A percentile compares a stretch with the other conserved stretches of the same genome.
These are phyloP conservation scores for mouse (Mus musculus) DNA, from an alignment of 2,113 vertebrate genomes.

Conservation along the genomic window DNA sequence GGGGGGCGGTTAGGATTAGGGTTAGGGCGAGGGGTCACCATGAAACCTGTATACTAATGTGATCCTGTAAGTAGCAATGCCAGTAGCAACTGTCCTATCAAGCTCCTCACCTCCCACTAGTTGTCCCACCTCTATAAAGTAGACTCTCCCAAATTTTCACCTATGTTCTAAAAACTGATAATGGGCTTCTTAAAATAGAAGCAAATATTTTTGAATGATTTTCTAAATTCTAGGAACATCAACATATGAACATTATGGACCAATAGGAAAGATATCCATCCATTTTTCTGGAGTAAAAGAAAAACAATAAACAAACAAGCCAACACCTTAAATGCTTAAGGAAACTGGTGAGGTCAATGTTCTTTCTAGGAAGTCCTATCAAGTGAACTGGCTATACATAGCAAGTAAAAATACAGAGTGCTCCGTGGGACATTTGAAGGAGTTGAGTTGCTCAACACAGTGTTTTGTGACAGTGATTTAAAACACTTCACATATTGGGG, in stretches of 20 bases:
- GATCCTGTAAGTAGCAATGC: not conserved
- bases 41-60: not conserved
- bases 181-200: conserved; percentile 36
- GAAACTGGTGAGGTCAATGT: not conserved
- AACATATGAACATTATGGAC: not conserved
- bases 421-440: not conserved
- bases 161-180: conserved; percentile 8
- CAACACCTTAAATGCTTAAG: not conserved
- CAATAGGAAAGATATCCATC: not conserved
- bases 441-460: not conserved
- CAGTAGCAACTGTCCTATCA: not conserved
- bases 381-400: not conserved
- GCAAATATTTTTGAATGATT: conserved; percentile 40
- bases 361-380: not conserved
- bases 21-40: not conserved
- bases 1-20: no score
- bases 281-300: not conserved
- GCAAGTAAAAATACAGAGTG: conserved; percentile 18
- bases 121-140: not conserved
- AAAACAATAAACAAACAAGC: not conserved
- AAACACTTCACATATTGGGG: not conserved
- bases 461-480: not conserved
- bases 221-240: conserved; percentile 35
- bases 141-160: not conserved
- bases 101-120: fast-evolving